Percentiles rank a stretch among this genome's conserved stretches.
Conservation (phyloP, 2,797 vertebrate genomes). For the Macrochelys suwanniensis region DNA sequence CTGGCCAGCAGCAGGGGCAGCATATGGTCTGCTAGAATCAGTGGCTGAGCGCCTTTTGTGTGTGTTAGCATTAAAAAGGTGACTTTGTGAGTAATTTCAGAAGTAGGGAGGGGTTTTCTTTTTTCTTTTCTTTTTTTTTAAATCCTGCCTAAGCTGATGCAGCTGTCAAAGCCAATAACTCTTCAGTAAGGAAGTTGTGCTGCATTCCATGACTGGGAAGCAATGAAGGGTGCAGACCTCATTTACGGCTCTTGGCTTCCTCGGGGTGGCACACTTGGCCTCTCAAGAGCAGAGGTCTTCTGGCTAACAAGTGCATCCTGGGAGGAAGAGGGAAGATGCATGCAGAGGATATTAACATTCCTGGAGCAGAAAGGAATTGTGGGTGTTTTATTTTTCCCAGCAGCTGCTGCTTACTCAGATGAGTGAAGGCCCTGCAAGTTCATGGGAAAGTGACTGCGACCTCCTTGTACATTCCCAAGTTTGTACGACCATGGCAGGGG, state of each 20-base stretch:
- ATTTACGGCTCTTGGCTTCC: background rate
- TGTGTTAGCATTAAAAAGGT: conserved; percentile 79
- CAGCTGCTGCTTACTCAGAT: background rate
- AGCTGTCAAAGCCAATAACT: conserved; percentile 64
- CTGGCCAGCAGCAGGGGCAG: conserved; percentile 76
- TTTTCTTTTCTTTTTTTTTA: background rate
- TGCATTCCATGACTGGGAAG: background rate
- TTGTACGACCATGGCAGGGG: background rate
- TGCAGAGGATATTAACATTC: background rate
- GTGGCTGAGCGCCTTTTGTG: conserved; percentile 68
- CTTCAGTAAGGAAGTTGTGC: background rate
- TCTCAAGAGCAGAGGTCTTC: background rate
- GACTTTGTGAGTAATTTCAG: conserved; percentile 81
- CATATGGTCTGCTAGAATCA: conserved; percentile 82
- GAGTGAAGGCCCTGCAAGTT: background rate
- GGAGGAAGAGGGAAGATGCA: background rate
- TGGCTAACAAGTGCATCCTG: background rate
- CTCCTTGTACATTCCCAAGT: background rate
- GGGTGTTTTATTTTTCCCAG: background rate
- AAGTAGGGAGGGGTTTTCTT: conserved; percentile 44
- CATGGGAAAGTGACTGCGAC: background rate
- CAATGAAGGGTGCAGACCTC: background rate
- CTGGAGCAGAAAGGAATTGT: rapidly evolving
- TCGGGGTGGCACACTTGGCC: rapidly evolving
- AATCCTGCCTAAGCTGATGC: conserved; percentile 60